phyloP scores from a whole-genome alignment of 2,888 invertebrate species.

The Carterocephalus palaemon region DNA sequence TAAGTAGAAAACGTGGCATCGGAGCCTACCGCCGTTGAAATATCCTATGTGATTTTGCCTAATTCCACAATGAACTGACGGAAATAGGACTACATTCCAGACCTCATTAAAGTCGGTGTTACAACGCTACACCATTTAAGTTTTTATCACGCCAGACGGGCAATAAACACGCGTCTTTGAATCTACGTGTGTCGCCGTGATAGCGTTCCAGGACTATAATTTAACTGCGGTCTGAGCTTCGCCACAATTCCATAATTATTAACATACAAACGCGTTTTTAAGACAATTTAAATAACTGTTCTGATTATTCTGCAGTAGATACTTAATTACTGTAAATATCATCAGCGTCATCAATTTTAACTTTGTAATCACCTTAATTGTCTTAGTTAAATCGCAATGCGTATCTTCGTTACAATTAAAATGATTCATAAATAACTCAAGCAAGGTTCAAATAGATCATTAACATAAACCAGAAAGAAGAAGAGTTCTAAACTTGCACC shows the following conservation, averaged over 20 bases:
- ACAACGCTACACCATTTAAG: conserved; percentile 28
- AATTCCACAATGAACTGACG: conserved; percentile 30
- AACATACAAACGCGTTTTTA: conserved; percentile 5
- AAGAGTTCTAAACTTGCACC: conserved; percentile 16
- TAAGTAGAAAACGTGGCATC: background rate
- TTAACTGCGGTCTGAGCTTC: conserved; percentile 15
- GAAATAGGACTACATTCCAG: conserved; percentile 55
- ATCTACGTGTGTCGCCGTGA: conserved; percentile 16
- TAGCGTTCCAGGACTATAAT: conserved; percentile 11
- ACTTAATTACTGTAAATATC: conserved; percentile 2
- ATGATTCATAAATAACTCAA: conserved; percentile 2
- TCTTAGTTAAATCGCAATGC: background rate
- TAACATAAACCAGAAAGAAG: conserved; percentile 10
- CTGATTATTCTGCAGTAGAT: background rate
- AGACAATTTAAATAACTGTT: background rate
- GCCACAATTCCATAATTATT: conserved; percentile 8
- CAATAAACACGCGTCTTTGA: conserved; percentile 18
- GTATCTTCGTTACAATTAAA: background rate
- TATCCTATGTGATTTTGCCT: conserved; percentile 18
- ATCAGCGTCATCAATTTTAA: background rate
- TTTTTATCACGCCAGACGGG: conserved; percentile 22
- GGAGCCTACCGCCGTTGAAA: conserved; percentile 7
- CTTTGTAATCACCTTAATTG: background rate
- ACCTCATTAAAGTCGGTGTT: conserved; percentile 38
- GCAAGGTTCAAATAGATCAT: conserved; percentile 14